These are phyloP conservation scores for Strigamia maritima DNA, from an alignment of 2,888 invertebrate genomes.

Conservation along the genomic window DNA sequence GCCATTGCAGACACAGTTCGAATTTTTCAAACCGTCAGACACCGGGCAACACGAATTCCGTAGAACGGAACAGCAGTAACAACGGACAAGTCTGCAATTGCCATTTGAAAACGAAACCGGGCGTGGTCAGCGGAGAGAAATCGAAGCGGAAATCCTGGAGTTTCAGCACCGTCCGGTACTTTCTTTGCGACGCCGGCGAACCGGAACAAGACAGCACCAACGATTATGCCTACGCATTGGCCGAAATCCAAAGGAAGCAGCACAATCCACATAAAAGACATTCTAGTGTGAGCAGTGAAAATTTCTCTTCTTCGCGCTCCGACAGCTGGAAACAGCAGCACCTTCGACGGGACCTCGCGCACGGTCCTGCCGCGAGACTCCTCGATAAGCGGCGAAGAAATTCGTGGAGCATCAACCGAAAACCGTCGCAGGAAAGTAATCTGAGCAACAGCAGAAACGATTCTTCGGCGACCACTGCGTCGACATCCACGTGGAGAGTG, in stretches of 20 bases:
- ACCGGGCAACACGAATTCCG: conserved; percentile 79
- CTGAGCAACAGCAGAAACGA: conserved; percentile 85
- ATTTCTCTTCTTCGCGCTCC: conserved; percentile 81
- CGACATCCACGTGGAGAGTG: conserved; percentile 84
- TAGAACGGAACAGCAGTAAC: conserved; percentile 73
- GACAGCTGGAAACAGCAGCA: conserved; percentile 69
- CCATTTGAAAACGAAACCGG: conserved; percentile 13
- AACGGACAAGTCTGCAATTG: conserved; percentile 38
- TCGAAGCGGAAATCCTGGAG: conserved; percentile 23
- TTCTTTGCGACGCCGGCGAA: conserved; percentile 26
- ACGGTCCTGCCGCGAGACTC: conserved; percentile 64
- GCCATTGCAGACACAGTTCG: conserved; percentile 77
- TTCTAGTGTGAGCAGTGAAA: conserved; percentile 71
- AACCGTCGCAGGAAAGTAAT: conserved; percentile 88
- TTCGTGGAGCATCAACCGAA: conserved; percentile 78
- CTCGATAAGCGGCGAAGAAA: conserved; percentile 70
- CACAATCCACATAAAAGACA: conserved; percentile 67
- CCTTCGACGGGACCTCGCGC: background rate
- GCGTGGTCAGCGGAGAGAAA: background rate
- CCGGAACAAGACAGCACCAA: conserved; percentile 48
- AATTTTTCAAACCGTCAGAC: conserved; percentile 85
- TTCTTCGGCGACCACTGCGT: conserved; percentile 84
- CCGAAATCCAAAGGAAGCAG: conserved; percentile 62
- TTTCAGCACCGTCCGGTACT: conserved; percentile 14
- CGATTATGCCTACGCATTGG: conserved; percentile 69